Conservation (phyloP, 2,113 vertebrate genomes). For the Cariama cristata region DNA sequence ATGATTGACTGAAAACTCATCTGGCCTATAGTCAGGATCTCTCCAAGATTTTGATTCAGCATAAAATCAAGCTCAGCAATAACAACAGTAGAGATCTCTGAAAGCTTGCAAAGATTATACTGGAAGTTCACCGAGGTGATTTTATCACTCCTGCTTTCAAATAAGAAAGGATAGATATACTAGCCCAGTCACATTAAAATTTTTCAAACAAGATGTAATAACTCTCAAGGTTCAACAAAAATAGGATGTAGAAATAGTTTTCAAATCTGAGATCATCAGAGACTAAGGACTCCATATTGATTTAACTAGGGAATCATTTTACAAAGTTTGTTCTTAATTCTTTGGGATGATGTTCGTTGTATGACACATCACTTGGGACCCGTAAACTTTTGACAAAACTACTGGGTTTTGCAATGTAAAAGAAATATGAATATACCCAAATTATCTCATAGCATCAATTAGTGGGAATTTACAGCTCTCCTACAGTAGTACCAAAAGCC, state of each 20-base stretch:
- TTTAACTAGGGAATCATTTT: neutral
- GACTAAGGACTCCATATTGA: neutral
- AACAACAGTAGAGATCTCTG: neutral
- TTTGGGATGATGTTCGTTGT: neutral
- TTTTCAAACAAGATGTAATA: neutral
- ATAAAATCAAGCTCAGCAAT: neutral
- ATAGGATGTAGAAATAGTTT: neutral
- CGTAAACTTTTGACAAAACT: conserved; percentile 1
- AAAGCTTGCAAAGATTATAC: neutral
- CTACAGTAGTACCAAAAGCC: neutral
- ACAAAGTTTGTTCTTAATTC: neutral
- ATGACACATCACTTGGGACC: neutral
- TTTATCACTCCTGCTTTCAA: conserved; percentile 2
- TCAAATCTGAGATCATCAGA: conserved; percentile 2
- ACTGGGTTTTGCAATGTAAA: neutral
- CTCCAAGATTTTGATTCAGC: neutral
- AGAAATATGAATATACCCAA: neutral
- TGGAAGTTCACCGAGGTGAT: neutral
- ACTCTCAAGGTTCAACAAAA: neutral
- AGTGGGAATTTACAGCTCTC: neutral
- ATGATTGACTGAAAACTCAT: neutral
- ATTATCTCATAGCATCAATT: neutral
- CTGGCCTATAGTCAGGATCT: neutral
- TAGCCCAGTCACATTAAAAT: neutral
- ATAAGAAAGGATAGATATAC: neutral